Evolutionary conservation across 2,797 vertebrate genomes (phyloP).

Genomic region (Halcyon badia): DNA sequence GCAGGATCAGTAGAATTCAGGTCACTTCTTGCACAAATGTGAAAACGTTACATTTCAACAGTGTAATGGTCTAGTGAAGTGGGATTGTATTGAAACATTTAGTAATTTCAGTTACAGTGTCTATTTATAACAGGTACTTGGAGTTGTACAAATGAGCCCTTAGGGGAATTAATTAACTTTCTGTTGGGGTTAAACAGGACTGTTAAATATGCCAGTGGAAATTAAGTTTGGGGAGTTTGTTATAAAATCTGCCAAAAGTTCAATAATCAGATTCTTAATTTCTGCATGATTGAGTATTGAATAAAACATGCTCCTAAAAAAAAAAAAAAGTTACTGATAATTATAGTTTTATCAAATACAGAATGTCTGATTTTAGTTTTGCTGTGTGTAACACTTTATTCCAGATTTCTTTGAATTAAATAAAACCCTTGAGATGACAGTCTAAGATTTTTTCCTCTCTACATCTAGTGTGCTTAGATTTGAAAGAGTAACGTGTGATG

Average conservation of each 20-base stretch:
- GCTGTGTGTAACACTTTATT: neutral
- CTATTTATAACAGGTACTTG: constrained; percentile 33
- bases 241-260: constrained; percentile 20
- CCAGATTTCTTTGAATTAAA: neutral
- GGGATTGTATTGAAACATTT: constrained; percentile 33
- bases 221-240: constrained; percentile 31
- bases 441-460: neutral
- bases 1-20: constrained; percentile 19
- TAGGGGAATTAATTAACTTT: constrained; percentile 50
- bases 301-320: neutral
- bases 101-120: constrained; percentile 18
- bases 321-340: neutral
- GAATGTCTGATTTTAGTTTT: neutral
- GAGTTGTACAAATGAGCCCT: constrained; percentile 4
- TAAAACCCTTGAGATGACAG: neutral
- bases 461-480: neutral
- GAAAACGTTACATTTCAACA: neutral
- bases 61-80: constrained; percentile 8
- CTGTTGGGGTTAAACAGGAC: constrained; percentile 34
- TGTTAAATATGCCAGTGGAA: constrained; percentile 12
- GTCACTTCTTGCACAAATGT: constrained; percentile 11
- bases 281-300: neutral
- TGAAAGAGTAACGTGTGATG: neutral
- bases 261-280: neutral
- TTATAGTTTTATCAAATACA: neutral